Conservation (phyloP, 2,888 invertebrate genomes). For the Pherbina coryleti region DNA sequence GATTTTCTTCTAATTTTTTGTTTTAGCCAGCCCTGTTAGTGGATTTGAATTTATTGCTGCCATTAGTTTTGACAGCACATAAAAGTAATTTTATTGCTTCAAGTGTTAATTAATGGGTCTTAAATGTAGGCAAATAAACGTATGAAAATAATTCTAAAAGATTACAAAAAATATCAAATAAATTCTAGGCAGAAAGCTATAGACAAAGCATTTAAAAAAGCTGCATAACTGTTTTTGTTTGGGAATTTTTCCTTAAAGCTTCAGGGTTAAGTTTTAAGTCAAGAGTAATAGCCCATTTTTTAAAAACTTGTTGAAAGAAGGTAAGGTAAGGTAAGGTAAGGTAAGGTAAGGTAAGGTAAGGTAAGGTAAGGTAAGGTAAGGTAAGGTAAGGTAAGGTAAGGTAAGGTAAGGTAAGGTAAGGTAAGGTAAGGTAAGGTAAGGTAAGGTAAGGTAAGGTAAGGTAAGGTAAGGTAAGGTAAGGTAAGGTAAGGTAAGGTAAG, state of each 20-base stretch:
- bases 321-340: too few species aligned
- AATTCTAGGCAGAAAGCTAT: too few species aligned
- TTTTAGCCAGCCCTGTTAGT: not conserved
- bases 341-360: not conserved
- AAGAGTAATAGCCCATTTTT: too few species aligned
- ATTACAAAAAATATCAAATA: too few species aligned
- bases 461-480: not conserved
- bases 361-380: not conserved
- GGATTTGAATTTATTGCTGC: constrained; percentile 3
- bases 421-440: not conserved
- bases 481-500: not conserved
- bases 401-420: not conserved
- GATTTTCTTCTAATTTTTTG: too few species aligned
- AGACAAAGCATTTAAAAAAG: too few species aligned
- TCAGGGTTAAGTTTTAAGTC: too few species aligned
- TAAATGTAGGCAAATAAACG: too few species aligned
- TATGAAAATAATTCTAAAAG: too few species aligned
- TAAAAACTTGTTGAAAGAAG: too few species aligned
- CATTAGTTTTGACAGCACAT: constrained; percentile 8
- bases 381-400: too few species aligned
- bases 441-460: not conserved
- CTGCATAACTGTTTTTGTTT: not conserved
- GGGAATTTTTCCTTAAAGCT: not conserved
- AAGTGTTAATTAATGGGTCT: constrained; percentile 15
- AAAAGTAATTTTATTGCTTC: constrained; percentile 14